These are phyloP conservation scores for Hydrocynus forskahlii DNA, from an alignment of 2,797 vertebrate species.

Conservation along the genomic window DNA sequence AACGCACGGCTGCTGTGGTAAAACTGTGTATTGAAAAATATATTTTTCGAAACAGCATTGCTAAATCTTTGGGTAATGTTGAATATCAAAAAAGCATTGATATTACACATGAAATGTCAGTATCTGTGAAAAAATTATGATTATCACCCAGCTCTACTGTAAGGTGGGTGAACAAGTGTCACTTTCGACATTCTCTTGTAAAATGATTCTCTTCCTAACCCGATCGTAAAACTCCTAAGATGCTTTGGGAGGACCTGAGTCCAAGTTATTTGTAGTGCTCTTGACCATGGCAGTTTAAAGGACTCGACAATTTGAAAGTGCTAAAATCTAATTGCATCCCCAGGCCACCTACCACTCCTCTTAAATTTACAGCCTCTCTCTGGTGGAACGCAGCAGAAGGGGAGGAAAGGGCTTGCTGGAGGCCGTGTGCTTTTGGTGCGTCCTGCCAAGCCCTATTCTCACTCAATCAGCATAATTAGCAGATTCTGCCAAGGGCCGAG, in stretches of 20 bases:
- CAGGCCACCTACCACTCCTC: conserved; percentile 51
- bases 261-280: conserved; percentile 18
- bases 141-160: neutral
- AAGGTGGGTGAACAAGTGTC: conserved; percentile 4
- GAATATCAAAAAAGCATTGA: neutral
- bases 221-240: neutral
- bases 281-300: conserved; percentile 33
- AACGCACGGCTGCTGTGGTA: too few species aligned
- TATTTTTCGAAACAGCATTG: neutral
- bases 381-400: conserved; percentile 44
- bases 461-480: conserved; percentile 60
- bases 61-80: neutral
- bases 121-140: neutral
- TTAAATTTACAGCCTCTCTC: conserved; percentile 52
- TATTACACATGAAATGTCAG: neutral
- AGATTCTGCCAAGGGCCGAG: conserved; percentile 55
- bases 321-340: conserved; percentile 42
- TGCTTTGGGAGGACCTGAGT: conserved; percentile 21
- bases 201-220: neutral
- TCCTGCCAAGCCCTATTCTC: conserved; percentile 58
- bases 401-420: conserved; percentile 37
- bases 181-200: neutral
- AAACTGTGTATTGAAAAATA: too few species aligned
- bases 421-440: conserved; percentile 48
- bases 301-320: conserved; percentile 39